Evolutionary conservation across 2,888 invertebrate genomes (phyloP), one percentile per base, ranked within the genome.

Genomic region (Halictus quadricinctus): DNA sequence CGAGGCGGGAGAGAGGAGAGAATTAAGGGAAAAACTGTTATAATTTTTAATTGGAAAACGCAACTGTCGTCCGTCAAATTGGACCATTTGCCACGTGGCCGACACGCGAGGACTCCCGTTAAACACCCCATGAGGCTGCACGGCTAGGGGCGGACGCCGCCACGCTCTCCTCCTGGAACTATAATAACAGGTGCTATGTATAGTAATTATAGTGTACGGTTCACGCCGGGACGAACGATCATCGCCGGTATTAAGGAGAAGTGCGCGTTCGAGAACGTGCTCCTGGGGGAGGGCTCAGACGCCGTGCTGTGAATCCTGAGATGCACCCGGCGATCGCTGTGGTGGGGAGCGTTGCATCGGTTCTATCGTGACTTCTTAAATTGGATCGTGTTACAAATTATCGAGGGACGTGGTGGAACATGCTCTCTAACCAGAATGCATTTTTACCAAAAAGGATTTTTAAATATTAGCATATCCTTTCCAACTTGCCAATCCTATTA

Each of bases 61-160:
- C 92, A 92, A 89, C 92, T 90, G 92, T 88, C 90, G 90, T 87
- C 80, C 78, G 76, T 82, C 81, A 91, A 91, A 90, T 90, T 91
- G 90, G 89, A 89, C 86, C 88, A 87, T 91, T 90, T 86, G 90
- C 89, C 90, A 91, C 91, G 90, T 91, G 90, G 86, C 89, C 76
- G 87, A 85, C 90, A 88, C 89, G 88, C 87, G 87, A 88, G 85
- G 60, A 81, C 69, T 85, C 75, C 90, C 86, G 87, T 88, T 90
- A 81, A 90, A 87, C 87, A 84, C 81, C 83, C 86, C 80, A 81
- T 81, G 83, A 77, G 46, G 77, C 79, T 41, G 66, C 72, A 80
- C 87, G 79, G 88, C 90, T 89, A 87, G 85, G 85, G 84, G 69
- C 21, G 69, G 64, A n/a, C 76, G 54, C 36, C 70, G 70, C 69